A percentile compares a stretch with the other conserved stretches of the same genome.
These are phyloP conservation scores for Callorhinus ursinus DNA, from an alignment of 2,113 vertebrate genomes.

Conservation along the genomic window DNA sequence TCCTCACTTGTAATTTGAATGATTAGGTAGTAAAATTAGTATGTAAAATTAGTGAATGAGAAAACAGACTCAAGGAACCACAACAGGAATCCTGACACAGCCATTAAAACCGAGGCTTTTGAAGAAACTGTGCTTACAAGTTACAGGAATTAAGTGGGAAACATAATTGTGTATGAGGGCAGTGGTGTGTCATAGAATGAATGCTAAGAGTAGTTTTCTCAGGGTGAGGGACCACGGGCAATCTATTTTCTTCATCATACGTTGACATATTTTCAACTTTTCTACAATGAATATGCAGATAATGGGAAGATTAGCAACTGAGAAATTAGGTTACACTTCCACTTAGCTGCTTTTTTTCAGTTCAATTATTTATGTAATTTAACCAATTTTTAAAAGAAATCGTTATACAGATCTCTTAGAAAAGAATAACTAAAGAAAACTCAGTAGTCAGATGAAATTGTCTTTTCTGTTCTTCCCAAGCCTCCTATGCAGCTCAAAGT, in stretches of 20 bases:
- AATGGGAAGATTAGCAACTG: neutral
- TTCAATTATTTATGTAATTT: neutral
- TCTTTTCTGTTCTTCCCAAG: neutral
- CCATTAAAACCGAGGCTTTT: slow-evolving; percentile 4
- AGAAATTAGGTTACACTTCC: neutral
- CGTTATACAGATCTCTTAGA: neutral
- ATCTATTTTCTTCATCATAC: neutral
- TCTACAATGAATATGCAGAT: neutral
- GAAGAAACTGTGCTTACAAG: neutral
- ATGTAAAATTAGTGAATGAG: neutral
- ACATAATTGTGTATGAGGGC: neutral
- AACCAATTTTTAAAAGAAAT: neutral
- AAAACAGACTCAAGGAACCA: neutral
- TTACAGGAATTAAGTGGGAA: neutral
- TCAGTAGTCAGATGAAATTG: neutral
- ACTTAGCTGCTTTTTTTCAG: neutral
- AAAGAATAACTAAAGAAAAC: neutral
- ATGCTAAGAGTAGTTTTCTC: neutral
- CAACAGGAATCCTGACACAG: neutral
- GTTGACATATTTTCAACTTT: neutral
- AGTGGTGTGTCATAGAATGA: neutral
- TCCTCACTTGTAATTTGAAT: neutral
- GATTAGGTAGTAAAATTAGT: neutral
- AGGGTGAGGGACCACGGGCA: neutral
- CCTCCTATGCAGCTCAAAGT: neutral